Evolutionary conservation across 2,113 vertebrate species (phyloP).

Genomic region (Cyprinodon variegatus): DNA sequence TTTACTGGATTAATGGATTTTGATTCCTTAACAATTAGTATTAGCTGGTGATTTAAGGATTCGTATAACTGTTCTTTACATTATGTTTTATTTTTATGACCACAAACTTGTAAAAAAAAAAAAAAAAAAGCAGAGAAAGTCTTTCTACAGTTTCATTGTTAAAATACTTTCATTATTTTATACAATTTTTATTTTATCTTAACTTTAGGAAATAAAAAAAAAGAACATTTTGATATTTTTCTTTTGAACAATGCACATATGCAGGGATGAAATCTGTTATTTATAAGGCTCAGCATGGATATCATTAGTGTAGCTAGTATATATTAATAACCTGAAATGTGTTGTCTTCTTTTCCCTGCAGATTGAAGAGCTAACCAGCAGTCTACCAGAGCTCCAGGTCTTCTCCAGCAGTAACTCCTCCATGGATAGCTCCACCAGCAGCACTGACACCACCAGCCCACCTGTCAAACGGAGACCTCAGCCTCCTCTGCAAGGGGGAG

Average conservation of each 20-base stretch:
- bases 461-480: slow-evolving; percentile 91
- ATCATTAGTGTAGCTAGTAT: too few relatives aligned
- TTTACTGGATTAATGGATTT: neutral
- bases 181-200: neutral
- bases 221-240: neutral
- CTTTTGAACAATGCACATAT: neutral
- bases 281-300: neutral
- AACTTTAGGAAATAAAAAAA: neutral
- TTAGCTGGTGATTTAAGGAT: too few relatives aligned
- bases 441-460: slow-evolving; percentile 89
- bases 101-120: too few relatives aligned
- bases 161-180: neutral
- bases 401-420: slow-evolving; percentile 90
- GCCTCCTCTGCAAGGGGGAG: slow-evolving; percentile 87
- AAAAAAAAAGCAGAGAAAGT: too few relatives aligned
- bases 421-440: slow-evolving; percentile 87
- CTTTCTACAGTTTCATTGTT: neutral
- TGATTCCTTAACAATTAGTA: neutral
- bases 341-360: slow-evolving; percentile 48
- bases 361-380: slow-evolving; percentile 97
- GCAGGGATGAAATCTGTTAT: neutral
- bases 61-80: too few relatives aligned
- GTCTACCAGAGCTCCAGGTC: slow-evolving; percentile 87
- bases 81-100: neutral
- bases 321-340: neutral